Evolutionary conservation across 37 sponge, comb jelly and placozoan genomes (phyloP).

Genomic region (Trichoplax adhaerens): DNA sequence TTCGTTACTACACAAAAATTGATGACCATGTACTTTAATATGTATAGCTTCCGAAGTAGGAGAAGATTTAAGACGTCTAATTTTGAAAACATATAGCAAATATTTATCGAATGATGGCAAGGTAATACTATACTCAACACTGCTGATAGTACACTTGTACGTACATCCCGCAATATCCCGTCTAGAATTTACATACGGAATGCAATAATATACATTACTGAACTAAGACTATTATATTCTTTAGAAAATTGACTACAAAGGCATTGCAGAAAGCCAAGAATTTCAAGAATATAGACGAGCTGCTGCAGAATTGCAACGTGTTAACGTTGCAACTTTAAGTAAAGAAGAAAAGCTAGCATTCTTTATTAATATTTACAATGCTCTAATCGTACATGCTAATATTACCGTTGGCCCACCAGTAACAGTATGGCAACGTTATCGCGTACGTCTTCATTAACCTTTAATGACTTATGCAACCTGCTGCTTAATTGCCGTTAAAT

Average conservation of each 20-base stretch:
- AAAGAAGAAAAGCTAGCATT: conserved; percentile 64
- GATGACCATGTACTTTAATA: no score
- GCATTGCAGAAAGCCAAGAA: conserved; percentile 61
- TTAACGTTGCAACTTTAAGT: conserved; percentile 29
- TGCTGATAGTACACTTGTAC: neutral
- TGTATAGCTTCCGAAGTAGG: conserved; percentile 46
- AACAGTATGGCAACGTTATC: conserved; percentile 40
- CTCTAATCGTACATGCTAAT: conserved; percentile 86
- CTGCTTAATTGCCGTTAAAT: neutral
- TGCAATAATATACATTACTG: no score
- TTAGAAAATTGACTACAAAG: conserved; percentile 54
- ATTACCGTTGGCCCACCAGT: conserved; percentile 76
- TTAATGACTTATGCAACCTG: no score
- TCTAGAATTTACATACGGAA: neutral
- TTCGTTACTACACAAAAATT: no score
- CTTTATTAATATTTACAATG: conserved; percentile 94
- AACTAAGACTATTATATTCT: no score
- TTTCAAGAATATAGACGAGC: conserved; percentile 67
- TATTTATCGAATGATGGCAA: conserved; percentile 46
- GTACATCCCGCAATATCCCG: neutral
- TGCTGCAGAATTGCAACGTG: conserved; percentile 78
- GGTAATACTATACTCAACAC: conserved; percentile 21
- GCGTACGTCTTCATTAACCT: no score
- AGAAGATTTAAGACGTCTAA: conserved; percentile 48
- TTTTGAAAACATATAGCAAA: conserved; percentile 57